phyloP scores from a whole-genome alignment of 2,888 invertebrate genomes.

The Agonopterix heracliana region DNA sequence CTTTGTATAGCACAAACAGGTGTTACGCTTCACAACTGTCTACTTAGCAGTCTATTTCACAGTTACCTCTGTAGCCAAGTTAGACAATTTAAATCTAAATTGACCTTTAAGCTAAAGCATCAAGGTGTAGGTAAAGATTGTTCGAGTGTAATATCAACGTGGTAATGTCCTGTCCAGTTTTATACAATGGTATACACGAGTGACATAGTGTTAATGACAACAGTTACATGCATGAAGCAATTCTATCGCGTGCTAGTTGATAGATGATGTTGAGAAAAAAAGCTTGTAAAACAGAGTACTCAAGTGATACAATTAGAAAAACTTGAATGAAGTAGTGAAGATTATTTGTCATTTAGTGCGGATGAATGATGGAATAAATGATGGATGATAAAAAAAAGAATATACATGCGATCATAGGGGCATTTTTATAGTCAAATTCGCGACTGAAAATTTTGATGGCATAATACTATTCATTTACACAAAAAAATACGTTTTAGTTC shows the following conservation, averaged over 20 bases:
- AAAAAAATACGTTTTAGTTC: too few species aligned
- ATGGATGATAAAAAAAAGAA: too few species aligned
- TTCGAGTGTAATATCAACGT: constrained; percentile 6
- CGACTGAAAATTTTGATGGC: too few species aligned
- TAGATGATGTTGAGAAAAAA: constrained; percentile 10
- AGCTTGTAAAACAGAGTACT: constrained; percentile 1
- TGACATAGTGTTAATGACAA: constrained; percentile 9
- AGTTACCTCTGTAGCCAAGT: background rate
- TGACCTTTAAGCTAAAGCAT: constrained; percentile 6
- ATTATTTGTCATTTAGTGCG: too few species aligned
- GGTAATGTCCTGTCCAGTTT: constrained; percentile 12
- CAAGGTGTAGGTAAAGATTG: constrained; percentile 1
- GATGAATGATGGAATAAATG: too few species aligned
- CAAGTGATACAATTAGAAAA: constrained; percentile 1
- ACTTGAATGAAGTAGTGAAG: constrained; percentile 1
- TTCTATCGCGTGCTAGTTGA: constrained; percentile 18
- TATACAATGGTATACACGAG: constrained; percentile 11
- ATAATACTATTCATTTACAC: too few species aligned
- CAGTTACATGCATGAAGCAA: constrained; percentile 17
- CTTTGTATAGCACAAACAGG: constrained; percentile 26
- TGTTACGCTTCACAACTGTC: constrained; percentile 26
- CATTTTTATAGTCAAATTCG: too few species aligned
- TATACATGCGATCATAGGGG: too few species aligned
- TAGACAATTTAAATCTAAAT: background rate
- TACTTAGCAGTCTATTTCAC: constrained; percentile 10